These are phyloP conservation scores for Germaria angustata DNA, from an alignment of 2,888 invertebrate genomes.

Conservation along the genomic window DNA sequence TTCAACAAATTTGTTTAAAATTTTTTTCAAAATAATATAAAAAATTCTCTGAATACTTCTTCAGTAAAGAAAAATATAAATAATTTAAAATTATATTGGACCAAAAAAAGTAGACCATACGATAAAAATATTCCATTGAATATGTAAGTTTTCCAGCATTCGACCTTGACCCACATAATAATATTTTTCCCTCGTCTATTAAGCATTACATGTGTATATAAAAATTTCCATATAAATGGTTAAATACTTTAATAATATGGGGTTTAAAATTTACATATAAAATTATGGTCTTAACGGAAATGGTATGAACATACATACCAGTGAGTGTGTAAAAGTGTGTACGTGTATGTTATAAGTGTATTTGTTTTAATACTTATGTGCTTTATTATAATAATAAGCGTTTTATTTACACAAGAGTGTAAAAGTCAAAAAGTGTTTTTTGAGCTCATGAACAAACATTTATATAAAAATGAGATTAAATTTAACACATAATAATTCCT, in stretches of 20 bases:
- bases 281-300: conserved; percentile 9
- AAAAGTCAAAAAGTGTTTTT: conserved; percentile 33
- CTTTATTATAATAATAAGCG: conserved; percentile 25
- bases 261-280: conserved; percentile 41
- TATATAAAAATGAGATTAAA: conserved; percentile 12
- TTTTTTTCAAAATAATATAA: too few species aligned
- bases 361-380: conserved; percentile 28
- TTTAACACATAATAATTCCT: background rate
- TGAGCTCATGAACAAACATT: conserved; percentile 33
- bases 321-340: background rate
- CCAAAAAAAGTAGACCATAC: too few species aligned
- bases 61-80: too few species aligned
- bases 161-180: conserved; percentile 6
- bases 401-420: conserved; percentile 7
- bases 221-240: conserved; percentile 49
- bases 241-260: conserved; percentile 22
- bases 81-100: too few species aligned
- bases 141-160: conserved; percentile 8
- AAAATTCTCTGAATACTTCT: too few species aligned
- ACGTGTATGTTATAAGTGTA: background rate
- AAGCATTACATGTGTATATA: background rate
- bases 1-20: background rate
- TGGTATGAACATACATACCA: background rate
- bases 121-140: too few species aligned
- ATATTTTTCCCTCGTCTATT: background rate